phyloP scores from a whole-genome alignment of 1,140 invertebrate genomes.

The Zaprionus inermis region DNA sequence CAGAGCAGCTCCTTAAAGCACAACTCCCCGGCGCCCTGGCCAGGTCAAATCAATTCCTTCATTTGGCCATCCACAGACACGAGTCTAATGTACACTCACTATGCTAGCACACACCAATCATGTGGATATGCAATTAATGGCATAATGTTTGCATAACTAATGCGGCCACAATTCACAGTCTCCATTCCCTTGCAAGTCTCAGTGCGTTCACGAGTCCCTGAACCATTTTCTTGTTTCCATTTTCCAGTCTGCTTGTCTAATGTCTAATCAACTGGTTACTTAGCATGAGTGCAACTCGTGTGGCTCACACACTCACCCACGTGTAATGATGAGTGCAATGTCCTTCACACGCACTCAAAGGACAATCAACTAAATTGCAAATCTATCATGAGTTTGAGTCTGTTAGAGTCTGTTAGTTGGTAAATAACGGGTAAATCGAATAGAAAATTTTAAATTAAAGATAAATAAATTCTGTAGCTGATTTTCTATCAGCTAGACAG shows the following conservation, averaged over 20 bases:
- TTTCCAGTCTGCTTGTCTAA: slow-evolving; percentile 10
- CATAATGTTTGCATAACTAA: slow-evolving; percentile 71
- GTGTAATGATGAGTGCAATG: slow-evolving; percentile 32
- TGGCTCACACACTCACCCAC: slow-evolving; percentile 2
- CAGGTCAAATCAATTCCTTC: slow-evolving; percentile 1
- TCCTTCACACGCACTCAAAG: slow-evolving; percentile 1
- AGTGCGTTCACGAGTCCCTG: not conserved
- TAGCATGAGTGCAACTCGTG: slow-evolving; percentile 25
- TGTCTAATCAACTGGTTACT: slow-evolving; percentile 64
- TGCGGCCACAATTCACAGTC: slow-evolving; percentile 26
- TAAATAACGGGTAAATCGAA: too few species aligned
- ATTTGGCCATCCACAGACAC: slow-evolving; percentile 36
- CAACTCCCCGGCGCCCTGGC: slow-evolving; percentile 10
- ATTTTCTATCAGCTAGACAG: too few species aligned
- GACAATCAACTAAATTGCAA: slow-evolving; percentile 3
- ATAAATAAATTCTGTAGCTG: too few species aligned
- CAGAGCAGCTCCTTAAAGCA: slow-evolving; percentile 12
- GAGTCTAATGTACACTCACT: not conserved
- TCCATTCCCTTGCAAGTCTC: slow-evolving; percentile 11
- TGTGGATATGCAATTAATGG: slow-evolving; percentile 72
- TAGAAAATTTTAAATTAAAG: too few species aligned
- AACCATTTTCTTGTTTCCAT: slow-evolving; percentile 12
- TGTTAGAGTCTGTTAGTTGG: too few species aligned
- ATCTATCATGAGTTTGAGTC: too few species aligned
- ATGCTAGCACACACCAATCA: slow-evolving; percentile 42